Evolutionary conservation across 2,888 invertebrate genomes (phyloP).

Genomic region (Macrophya alboannulata): DNA sequence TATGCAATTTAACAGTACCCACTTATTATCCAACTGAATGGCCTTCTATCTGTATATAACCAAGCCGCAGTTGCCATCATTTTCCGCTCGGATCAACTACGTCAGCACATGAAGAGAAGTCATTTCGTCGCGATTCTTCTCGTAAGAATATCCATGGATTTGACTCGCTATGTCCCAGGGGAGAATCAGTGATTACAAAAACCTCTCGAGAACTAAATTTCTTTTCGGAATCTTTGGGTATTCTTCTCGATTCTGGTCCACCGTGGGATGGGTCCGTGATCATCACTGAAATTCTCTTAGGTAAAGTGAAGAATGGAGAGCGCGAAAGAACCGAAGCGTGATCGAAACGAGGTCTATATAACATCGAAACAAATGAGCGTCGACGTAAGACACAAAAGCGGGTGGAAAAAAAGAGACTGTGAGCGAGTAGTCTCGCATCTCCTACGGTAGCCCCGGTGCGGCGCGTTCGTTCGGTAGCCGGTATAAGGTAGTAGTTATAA

Average conservation of each 20-base stretch:
- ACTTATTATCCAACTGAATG: not conserved
- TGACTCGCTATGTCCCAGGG: not conserved
- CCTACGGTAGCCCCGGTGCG: conserved; percentile 33
- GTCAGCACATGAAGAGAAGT: not conserved
- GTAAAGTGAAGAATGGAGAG: conserved; percentile 47
- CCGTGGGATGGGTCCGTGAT: conserved; percentile 28
- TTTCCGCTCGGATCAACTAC: not conserved
- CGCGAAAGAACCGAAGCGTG: conserved; percentile 38
- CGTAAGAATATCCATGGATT: not conserved
- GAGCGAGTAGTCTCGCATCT: conserved; percentile 14
- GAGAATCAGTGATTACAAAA: not conserved
- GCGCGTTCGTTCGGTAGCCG: conserved; percentile 43
- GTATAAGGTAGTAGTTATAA: conserved; percentile 30
- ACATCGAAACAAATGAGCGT: conserved; percentile 55
- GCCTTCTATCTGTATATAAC: not conserved
- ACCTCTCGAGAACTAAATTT: not conserved
- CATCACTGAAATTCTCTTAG: conserved; percentile 24
- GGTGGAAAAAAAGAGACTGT: conserved; percentile 24
- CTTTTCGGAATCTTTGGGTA: not conserved
- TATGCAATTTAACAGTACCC: not conserved
- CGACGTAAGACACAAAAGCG: conserved; percentile 37
- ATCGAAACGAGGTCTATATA: conserved; percentile 27
- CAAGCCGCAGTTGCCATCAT: not conserved
- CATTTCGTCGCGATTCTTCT: not conserved
- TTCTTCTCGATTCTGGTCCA: not conserved